Base-by-base conservation (phyloP, 2,113 vertebrate genomes). In the Aegypius monachus region DNA sequence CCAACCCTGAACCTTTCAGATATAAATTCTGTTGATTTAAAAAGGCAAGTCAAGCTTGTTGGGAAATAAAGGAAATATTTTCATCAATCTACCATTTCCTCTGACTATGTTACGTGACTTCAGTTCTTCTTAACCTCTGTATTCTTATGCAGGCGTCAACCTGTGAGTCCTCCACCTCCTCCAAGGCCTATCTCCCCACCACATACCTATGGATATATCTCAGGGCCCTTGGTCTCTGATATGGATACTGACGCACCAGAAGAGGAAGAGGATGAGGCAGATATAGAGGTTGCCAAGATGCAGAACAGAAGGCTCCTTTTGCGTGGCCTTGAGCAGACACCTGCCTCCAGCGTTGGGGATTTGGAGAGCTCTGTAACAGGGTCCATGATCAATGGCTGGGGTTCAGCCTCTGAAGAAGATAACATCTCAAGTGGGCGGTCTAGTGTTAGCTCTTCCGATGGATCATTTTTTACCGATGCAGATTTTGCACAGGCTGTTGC, bases 301-400 rank as follows among this genome's bases (percentile, higher is more conserved):
- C 99, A 99, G 92, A 99, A 98, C 13, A 98, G 99, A 84, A 97
- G 99, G 97, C 98, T 99, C 78, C 97, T 99, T 65, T 94, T 99
- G 77, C 99, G 99, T 29, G 99, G 99, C 79, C 98, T 99, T 6
- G 99, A 99, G 96, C 99, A 99, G 97, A 99, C 99, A 1, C 99
- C 99, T 3, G 99, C 99, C 17, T 99, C 99, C 92, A 99, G 99
- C 42, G 98, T 99, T 10, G 99, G 99, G 13, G 99, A 99, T 98
- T 96, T 99, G 86, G 99, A 99, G 97, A 99, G 99, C 97, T 99
- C 99, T 1, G 99, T 99, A 73, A 99, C 99, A 0, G 99, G 99
- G n/a, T 99, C 99, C 93, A 99, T 99, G 99, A 99, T 99, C 98
- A 99, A 99, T 22, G 99, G 99, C 92, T 99, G 99, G 99, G 99